These are phyloP conservation scores for Heteromurus nitidus DNA, from an alignment of 2,888 invertebrate genomes.

Conservation along the genomic window DNA sequence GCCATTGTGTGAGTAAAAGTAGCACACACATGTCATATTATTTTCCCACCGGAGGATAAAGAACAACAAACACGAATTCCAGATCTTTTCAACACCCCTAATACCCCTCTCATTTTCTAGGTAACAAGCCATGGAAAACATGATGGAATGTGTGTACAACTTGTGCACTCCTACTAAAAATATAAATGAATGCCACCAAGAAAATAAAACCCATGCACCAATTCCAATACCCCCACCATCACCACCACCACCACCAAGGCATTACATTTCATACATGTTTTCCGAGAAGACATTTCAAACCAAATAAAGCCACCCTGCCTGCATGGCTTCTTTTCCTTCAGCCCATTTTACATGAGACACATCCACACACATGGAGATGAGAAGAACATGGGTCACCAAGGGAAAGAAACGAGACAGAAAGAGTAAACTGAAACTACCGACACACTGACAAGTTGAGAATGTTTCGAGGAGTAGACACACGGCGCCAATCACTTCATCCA, in stretches of 20 bases:
- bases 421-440: conserved; percentile 54
- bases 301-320: conserved; percentile 53
- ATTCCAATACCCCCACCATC: conserved; percentile 25
- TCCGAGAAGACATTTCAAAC: conserved; percentile 59
- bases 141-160: neutral
- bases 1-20: no score
- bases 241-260: conserved; percentile 50
- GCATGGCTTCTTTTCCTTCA: conserved; percentile 21
- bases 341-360: conserved; percentile 1
- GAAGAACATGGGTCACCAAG: conserved; percentile 44
- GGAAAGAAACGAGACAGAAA: conserved; percentile 37
- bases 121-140: neutral
- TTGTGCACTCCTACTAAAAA: no score
- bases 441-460: conserved; percentile 16
- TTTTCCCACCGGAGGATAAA: conserved; percentile 1
- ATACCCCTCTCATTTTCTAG: neutral
- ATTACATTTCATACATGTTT: conserved; percentile 59
- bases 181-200: conserved; percentile 26
- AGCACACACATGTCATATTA: neutral
- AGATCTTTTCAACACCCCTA: neutral
- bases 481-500: conserved; percentile 62
- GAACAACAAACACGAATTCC: neutral
- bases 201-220: conserved; percentile 33
- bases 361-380: conserved; percentile 15
- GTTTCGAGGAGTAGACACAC: conserved; percentile 47